A percentile compares a stretch with the other conserved stretches of the same genome.
phyloP scores from a whole-genome alignment of 2,797 vertebrate genomes.

The Sebastes miniatus region DNA sequence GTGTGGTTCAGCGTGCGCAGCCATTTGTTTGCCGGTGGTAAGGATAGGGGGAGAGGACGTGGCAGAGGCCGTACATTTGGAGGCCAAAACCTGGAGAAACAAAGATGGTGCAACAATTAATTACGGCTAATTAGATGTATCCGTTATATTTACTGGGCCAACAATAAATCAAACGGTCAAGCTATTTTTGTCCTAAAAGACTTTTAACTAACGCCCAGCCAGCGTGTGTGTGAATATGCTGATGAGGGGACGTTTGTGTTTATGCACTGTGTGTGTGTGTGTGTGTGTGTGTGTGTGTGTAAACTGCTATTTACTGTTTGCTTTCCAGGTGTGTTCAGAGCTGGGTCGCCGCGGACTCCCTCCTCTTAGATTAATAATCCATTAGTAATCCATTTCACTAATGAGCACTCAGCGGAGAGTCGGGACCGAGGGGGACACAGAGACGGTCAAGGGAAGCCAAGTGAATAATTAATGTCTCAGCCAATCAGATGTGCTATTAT shows the following conservation, averaged over 20 bases:
- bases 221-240: constrained; percentile 47
- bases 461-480: constrained; percentile 91
- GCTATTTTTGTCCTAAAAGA: constrained; percentile 73
- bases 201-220: constrained; percentile 62
- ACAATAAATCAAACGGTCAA: constrained; percentile 72
- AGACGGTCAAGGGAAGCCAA: constrained; percentile 88
- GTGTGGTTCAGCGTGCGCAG: constrained; percentile 56
- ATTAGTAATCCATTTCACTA: constrained; percentile 89
- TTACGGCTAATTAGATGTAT: constrained; percentile 83
- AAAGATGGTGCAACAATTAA: constrained; percentile 75
- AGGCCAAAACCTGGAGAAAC: constrained; percentile 68
- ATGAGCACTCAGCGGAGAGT: constrained; percentile 88
- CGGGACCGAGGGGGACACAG: constrained; percentile 73
- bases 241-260: constrained; percentile 45
- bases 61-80: constrained; percentile 59
- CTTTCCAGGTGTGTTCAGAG: constrained; percentile 76
- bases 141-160: constrained; percentile 75
- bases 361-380: constrained; percentile 81
- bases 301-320: constrained; percentile 73
- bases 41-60: constrained; percentile 54
- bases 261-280: constrained; percentile 2
- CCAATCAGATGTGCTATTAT: constrained; percentile 84
- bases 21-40: constrained; percentile 68
- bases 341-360: constrained; percentile 69
- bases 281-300: constrained; percentile 24